Percentiles rank a stretch among this genome's conserved stretches.
Conservation (phyloP, 2,113 vertebrate genomes). For the Cyprinus carpio region DNA sequence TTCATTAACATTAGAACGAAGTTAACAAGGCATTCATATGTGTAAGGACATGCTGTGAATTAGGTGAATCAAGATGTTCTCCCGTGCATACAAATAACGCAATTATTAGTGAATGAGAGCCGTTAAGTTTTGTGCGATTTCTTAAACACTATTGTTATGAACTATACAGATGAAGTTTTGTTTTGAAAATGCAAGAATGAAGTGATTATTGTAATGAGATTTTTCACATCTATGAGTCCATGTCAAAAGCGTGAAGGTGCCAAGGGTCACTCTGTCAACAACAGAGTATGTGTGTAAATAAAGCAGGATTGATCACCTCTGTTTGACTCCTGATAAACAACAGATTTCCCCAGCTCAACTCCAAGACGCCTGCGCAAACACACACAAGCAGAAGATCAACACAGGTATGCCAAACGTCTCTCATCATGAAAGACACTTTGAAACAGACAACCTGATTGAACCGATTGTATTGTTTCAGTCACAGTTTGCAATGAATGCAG, state of each 20-base stretch:
- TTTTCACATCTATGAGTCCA: background rate
- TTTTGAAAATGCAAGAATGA: too few relatives aligned
- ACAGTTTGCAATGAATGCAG: background rate
- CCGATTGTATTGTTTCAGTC: background rate
- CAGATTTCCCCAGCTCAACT: conserved; percentile 93
- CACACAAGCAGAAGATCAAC: conserved; percentile 12
- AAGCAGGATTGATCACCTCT: conserved; percentile 78
- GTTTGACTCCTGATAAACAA: conserved; percentile 96
- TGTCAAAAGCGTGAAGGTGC: background rate
- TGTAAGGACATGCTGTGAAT: background rate
- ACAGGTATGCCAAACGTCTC: background rate
- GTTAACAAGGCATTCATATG: background rate
- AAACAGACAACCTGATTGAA: background rate
- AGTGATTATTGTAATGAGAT: background rate
- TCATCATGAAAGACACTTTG: background rate
- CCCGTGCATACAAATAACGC: background rate
- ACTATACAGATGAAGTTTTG: background rate
- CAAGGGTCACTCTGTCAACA: background rate
- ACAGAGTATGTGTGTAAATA: too few relatives aligned
- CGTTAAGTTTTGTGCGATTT: background rate
- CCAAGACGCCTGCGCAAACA: conserved; percentile 83
- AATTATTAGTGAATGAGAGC: background rate
- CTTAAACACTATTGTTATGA: background rate
- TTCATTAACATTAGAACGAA: background rate
- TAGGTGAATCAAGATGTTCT: background rate